Evolutionary conservation across 2,113 vertebrate genomes (phyloP).

Genomic region (Choloepus hoffmanni): DNA sequence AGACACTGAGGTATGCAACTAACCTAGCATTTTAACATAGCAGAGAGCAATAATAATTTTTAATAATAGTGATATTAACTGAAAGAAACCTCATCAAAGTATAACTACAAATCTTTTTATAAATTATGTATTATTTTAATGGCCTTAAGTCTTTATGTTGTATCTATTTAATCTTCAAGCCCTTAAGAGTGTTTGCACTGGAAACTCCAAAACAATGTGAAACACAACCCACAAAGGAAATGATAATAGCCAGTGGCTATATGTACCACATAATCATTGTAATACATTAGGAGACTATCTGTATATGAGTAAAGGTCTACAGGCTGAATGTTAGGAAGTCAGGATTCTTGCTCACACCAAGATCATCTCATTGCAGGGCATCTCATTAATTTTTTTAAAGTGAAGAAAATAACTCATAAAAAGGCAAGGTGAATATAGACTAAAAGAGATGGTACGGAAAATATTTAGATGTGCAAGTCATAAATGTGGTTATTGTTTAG

Average conservation of each 20-base stretch:
- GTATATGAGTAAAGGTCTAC: not conserved
- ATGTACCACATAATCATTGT: fast-evolving
- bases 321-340: not conserved
- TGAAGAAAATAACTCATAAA: not conserved
- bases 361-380: not conserved
- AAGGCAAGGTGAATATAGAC: not conserved
- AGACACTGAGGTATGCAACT: not conserved
- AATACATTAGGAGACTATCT: not conserved
- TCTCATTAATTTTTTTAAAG: not conserved
- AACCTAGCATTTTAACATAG: not conserved
- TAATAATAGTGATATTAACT: not conserved
- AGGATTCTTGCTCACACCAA: not conserved
- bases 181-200: not conserved
- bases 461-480: not conserved
- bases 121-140: not conserved
- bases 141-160: not conserved
- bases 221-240: not conserved
- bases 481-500: not conserved
- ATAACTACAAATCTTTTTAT: not conserved
- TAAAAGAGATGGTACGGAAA: not conserved
- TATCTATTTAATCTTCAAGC: not conserved
- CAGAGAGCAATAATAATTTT: not conserved
- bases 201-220: not conserved
- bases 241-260: not conserved
- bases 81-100: not conserved